Base-by-base conservation (phyloP, 1,140 invertebrate species). In the Drosophila burlai region DNA sequence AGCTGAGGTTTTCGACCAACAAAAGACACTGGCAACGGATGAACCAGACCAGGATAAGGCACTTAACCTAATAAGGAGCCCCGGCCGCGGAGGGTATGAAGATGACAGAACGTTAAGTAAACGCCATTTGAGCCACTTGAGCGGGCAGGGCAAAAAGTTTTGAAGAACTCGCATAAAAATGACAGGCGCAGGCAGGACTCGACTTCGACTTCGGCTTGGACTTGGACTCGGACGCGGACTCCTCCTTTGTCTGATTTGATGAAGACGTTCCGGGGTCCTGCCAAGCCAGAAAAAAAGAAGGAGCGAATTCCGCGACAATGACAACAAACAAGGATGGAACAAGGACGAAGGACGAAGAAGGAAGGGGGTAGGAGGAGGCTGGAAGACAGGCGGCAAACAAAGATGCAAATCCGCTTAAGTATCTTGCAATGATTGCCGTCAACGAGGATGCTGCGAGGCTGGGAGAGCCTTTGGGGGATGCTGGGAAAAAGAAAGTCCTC, bases 331-430 rank as follows among this genome's bases (percentile, higher is more conserved):
- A 74, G 80, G 67, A 67, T 63, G 71, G 43, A 52, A 50, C 13
- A 60, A 46, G 16, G 45, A 45, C 43, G 8, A 38, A 24, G n/a
- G 50, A 21, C 11, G 18, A 15, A 5, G n/a, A 18, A 36, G 34
- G 8, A 38, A 24, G 29, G 31, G 15, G 29, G 29, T 29, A 29
- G 6, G 18, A 15, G 9, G 29, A 24, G 18, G 52, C 31, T 16
- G 52, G 34, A 21, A 15, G 52, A 38, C 54, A 57, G 54, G 71
- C 61, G 40, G 49, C 81, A 71, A 90, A 81, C 85, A 90, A 80
- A 89, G 81, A 91, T 91, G 87, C 82, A 91, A 92, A 92, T 92
- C 90, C 85, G 80, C 90, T 91, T 91, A 91, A 91, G 90, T 89
- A 91, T 87, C 82, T 81, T 87, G 91, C 82, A 89, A 89, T 84